These are phyloP conservation scores for Andrena bicolor DNA, from an alignment of 2,888 invertebrate species.

Conservation along the genomic window DNA sequence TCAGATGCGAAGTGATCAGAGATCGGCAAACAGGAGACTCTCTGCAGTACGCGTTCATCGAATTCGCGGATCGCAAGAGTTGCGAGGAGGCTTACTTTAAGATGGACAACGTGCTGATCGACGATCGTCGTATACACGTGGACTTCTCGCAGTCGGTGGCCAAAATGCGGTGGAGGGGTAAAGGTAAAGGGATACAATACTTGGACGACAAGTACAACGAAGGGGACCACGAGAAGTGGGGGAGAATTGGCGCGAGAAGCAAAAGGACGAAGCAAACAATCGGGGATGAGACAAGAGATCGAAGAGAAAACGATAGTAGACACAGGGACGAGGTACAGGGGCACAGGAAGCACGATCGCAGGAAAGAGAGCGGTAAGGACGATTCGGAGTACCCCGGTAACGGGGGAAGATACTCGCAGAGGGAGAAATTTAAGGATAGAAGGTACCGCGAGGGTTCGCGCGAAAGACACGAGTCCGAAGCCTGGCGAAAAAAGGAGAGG, in stretches of 20 bases:
- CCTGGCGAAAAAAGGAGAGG: slow-evolving; percentile 50
- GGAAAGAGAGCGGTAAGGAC: slow-evolving; percentile 55
- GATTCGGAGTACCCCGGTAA: slow-evolving; percentile 52
- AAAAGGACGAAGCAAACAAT: slow-evolving; percentile 13
- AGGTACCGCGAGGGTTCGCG: slow-evolving; percentile 51
- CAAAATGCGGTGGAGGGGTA: slow-evolving; percentile 96
- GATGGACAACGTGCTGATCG: slow-evolving; percentile 99
- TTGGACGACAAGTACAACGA: slow-evolving; percentile 53
- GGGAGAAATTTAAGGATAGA: slow-evolving; percentile 47
- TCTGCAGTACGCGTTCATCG: slow-evolving; percentile 99
- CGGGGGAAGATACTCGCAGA: slow-evolving; percentile 54
- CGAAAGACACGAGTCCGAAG: slow-evolving; percentile 64
- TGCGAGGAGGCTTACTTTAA: slow-evolving; percentile 99
- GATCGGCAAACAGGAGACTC: slow-evolving; percentile 97
- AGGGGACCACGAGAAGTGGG: not conserved
- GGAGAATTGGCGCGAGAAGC: slow-evolving; percentile 5
- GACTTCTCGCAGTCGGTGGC: slow-evolving; percentile 99
- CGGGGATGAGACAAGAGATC: slow-evolving; percentile 38
- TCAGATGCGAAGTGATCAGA: slow-evolving; percentile 97
- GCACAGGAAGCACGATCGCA: slow-evolving; percentile 61
- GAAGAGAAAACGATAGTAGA: slow-evolving; percentile 35
- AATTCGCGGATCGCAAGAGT: slow-evolving; percentile 95
- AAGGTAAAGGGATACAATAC: slow-evolving; percentile 90
- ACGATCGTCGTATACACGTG: slow-evolving; percentile 99
- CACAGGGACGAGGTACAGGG: slow-evolving; percentile 42